Base-by-base conservation (phyloP, 2,113 vertebrate species). In the Scortum barcoo region DNA sequence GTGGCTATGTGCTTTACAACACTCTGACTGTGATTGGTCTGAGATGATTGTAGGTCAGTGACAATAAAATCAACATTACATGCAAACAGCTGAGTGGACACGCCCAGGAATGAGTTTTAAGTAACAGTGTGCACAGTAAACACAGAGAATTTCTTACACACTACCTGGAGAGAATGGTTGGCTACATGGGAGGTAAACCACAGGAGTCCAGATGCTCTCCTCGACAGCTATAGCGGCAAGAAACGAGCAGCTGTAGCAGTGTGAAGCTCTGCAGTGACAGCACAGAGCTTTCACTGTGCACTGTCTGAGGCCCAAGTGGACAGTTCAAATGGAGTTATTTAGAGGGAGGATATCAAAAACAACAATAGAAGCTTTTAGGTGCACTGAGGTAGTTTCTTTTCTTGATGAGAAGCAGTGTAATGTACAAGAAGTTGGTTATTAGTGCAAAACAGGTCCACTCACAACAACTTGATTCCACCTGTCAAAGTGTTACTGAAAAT, bases 151-250 rank as follows among this genome's bases (percentile, higher is more conserved):
- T 61, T 70, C 62, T 61, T 67, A 7, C 57, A 40, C 20, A 36
- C 51, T 53, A 82, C 61, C 50, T 80, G 75, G 14, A 70, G 24
- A 66, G 26, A 69, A 80, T 69, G 44, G 72, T 69, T 40, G 14
- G 30, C 76, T 58, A 56, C 50, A 66, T 73, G 73, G 79, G 70
- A 70, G 78, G 74, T 78, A 81, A 89, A 80, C 82, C 75, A 80
- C 75, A 76, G 56, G 42, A 78, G 48, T 80, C 40, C 80, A 81
- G 69, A 80, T 75, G 88, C 74, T 28, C 54, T 80, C 11, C 17
- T 46, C 10, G 10, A 24, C 24, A 54, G 13, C 36, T 26, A 33
- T 30, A 20, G n/a, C 57, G 20, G n/a, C 4, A 68, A 68, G n/a
- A 66, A 0, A 19, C 75, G 73, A 50, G 5, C 61, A 68, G 56